Evolutionary conservation across 2,113 vertebrate genomes (phyloP).

Genomic region (Anarrhichthys ocellatus): DNA sequence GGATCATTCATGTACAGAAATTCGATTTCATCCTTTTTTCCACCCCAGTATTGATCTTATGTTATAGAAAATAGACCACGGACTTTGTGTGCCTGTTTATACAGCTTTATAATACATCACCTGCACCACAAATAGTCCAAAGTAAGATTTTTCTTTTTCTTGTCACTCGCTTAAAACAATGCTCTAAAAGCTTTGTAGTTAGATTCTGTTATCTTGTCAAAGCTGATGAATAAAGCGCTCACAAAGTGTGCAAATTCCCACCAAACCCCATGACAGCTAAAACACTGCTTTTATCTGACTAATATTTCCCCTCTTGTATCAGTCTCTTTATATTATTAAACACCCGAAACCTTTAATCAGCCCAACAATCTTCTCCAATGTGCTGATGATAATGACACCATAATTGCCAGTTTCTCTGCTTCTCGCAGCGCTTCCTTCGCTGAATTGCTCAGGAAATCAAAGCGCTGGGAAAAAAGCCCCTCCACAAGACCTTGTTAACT

Average conservation of each 20-base stretch:
- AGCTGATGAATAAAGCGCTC: not conserved
- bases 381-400: constrained; percentile 21
- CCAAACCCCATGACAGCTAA: not conserved
- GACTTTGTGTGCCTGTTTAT: constrained; percentile 1
- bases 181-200: constrained; percentile 1
- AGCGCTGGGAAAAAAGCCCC: not conserved
- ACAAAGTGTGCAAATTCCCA: not conserved
- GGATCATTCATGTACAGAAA: not conserved
- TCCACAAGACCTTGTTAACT: constrained; percentile 10
- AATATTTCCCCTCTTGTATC: not conserved
- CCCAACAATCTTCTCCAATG: not conserved
- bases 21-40: not conserved
- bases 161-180: not conserved
- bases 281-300: not conserved
- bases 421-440: not conserved
- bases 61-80: not conserved
- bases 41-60: constrained; percentile 8
- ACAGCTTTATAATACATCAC: constrained; percentile 14
- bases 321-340: not conserved
- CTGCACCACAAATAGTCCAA: constrained; percentile 4
- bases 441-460: constrained; percentile 13
- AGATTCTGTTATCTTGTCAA: constrained; percentile 3
- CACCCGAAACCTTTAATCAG: constrained; percentile 24
- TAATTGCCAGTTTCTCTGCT: constrained; percentile 22
- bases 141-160: not conserved